Percentiles rank a stretch among this genome's conserved stretches.
Conservation (phyloP, 2,113 vertebrate species). For the Pipra filicauda region DNA sequence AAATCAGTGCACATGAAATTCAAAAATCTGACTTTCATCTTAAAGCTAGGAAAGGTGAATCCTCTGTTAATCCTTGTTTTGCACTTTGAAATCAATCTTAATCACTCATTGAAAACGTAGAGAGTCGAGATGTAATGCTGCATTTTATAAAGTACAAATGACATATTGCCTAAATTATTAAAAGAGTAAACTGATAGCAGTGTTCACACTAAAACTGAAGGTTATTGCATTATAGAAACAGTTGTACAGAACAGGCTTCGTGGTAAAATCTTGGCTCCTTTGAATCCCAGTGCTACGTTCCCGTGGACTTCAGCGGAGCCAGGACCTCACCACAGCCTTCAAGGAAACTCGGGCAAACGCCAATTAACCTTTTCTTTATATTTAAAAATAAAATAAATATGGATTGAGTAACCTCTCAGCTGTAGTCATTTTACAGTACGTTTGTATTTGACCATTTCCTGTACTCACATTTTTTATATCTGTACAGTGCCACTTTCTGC, state of each 20-base stretch:
- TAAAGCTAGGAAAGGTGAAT: slow-evolving; percentile 58
- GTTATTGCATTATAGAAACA: background rate
- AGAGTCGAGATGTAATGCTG: slow-evolving; percentile 70
- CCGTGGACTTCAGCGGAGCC: background rate
- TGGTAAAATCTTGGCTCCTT: slow-evolving; percentile 5
- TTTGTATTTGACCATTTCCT: slow-evolving; percentile 79
- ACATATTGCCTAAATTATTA: slow-evolving; percentile 49
- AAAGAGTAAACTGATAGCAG: slow-evolving; percentile 39
- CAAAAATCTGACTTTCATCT: slow-evolving; percentile 58
- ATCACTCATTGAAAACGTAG: slow-evolving; percentile 45
- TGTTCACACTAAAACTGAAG: slow-evolving; percentile 54
- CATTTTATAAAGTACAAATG: slow-evolving; percentile 73
- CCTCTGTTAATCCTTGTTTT: slow-evolving; percentile 72
- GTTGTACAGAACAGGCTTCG: background rate
- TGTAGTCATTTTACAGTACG: slow-evolving; percentile 76
- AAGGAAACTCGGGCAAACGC: slow-evolving; percentile 44
- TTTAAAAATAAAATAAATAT: slow-evolving; percentile 1
- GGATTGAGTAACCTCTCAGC: slow-evolving; percentile 64
- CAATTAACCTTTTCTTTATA: slow-evolving; percentile 60
- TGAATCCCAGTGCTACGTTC: background rate
- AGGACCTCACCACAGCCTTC: slow-evolving; percentile 32
- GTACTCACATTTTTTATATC: slow-evolving; percentile 79
- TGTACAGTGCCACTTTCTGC: slow-evolving; percentile 82
- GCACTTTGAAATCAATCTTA: slow-evolving; percentile 73
- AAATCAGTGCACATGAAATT: slow-evolving; percentile 46